Evolutionary conservation across 2,888 invertebrate genomes (phyloP), one percentile per base, ranked within the genome.

Genomic region (Thecophora atra): DNA sequence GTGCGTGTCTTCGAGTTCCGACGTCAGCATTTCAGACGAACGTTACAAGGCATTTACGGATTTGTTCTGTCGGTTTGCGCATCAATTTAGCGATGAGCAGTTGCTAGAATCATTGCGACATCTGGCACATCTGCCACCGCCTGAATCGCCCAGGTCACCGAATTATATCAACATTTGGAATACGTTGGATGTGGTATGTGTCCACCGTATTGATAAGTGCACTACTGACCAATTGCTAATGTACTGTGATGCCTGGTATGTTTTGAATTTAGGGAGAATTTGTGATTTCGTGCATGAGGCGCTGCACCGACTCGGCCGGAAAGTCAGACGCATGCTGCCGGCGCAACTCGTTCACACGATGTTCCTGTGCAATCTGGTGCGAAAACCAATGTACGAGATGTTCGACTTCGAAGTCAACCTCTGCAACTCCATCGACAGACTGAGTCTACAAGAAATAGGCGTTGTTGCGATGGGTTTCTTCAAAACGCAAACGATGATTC

Each of bases 381-480:
- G 93, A 64, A 89, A 85, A 72, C 82, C 89, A 6, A 84, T 89
- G 11, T 84, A 89, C 73, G 89, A 90, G 65, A 89, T 91, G 87
- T 91, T 91, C 77, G 91, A 92, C 77, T 87, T 92, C 69, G 93
- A 94, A 86, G 81, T 89, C 64, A 87, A 88, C 56, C 79, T 92
- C 70, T 84, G 88, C 42, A 81, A 88, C 4, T 84, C 86, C 70
- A 87, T 92, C n/a, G 79, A 89, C 8, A 81, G 89, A 28, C 89
- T 93, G 81, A 88, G 87, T 26, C 77, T 91, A 7, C 89, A 91
- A 76, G 94, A 95, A 81, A 83, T 94, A 72, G 92, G 91, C 15
- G 88, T 94, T 17, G 88, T 92, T 77, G 89, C 91, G 5, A 91
- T 93, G 90, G 93, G 92, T 0, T 94, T 92, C 83, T 95, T 95